phyloP scores from a whole-genome alignment of 2,888 invertebrate species.

The Amaurobius ferox region DNA sequence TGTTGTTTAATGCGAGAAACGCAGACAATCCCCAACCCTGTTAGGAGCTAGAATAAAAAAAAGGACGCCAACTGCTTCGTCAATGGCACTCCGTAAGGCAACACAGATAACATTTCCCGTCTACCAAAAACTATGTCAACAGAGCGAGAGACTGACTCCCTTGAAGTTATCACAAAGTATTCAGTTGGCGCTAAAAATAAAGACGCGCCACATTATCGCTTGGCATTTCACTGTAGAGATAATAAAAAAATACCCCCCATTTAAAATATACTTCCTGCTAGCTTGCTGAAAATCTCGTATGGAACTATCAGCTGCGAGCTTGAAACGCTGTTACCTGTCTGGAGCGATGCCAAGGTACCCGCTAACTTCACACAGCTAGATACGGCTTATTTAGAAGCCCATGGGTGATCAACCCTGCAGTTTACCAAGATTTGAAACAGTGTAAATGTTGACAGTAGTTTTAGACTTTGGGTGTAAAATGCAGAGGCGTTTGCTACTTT shows the following conservation, averaged over 20 bases:
- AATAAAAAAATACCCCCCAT: not conserved
- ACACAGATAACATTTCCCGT: slow-evolving; percentile 20
- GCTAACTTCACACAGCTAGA: not conserved
- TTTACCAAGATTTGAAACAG: not conserved
- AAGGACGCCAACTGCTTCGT: not conserved
- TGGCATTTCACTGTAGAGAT: not conserved
- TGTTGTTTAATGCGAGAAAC: not conserved
- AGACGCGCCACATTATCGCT: slow-evolving; percentile 11
- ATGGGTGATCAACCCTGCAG: slow-evolving; percentile 7
- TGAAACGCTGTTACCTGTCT: slow-evolving; percentile 14
- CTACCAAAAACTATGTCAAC: slow-evolving; percentile 20
- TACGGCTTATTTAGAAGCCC: not conserved
- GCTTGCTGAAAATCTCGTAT: not conserved
- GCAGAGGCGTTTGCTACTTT: too few species aligned
- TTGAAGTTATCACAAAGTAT: slow-evolving; percentile 18
- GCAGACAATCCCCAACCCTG: not conserved
- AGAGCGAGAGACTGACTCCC: slow-evolving; percentile 14
- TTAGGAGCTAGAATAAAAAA: not conserved
- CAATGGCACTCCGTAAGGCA: not conserved
- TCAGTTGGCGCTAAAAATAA: slow-evolving; percentile 23
- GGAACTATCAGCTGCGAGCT: slow-evolving; percentile 9
- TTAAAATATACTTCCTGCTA: slow-evolving; percentile 27
- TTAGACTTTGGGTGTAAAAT: too few species aligned
- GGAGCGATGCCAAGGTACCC: not conserved
- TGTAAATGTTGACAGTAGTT: too few species aligned